These are phyloP conservation scores for Ormyrus rosae DNA, from an alignment of 2,888 invertebrate genomes.

Conservation along the genomic window DNA sequence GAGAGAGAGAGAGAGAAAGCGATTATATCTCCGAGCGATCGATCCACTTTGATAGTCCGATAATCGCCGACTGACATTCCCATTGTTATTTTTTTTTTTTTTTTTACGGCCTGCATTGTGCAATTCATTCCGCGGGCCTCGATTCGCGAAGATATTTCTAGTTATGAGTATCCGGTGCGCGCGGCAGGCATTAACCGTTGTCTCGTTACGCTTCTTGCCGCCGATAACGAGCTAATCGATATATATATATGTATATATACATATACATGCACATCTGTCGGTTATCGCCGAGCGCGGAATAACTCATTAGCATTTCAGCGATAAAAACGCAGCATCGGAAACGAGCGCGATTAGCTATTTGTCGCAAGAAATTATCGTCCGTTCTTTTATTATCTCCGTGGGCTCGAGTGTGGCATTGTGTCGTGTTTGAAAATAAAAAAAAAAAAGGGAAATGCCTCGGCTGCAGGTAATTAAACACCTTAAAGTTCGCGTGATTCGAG, in stretches of 20 bases:
- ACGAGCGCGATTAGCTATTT: too few relatives aligned
- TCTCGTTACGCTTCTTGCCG: conserved; percentile 26
- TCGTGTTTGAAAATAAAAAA: neutral
- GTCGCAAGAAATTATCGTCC: too few relatives aligned
- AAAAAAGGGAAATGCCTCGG: neutral
- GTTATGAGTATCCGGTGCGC: conserved; percentile 17
- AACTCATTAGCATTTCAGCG: conserved; percentile 11
- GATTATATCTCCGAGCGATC: neutral
- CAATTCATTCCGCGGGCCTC: conserved; percentile 12
- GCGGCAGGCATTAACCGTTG: conserved; percentile 22
- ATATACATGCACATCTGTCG: conserved; percentile 1
- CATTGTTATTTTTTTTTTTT: neutral
- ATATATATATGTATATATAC: neutral
- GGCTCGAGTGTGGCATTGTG: too few relatives aligned
- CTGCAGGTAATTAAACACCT: neutral
- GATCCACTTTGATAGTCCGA: conserved; percentile 21
- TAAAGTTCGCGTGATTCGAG: too few relatives aligned
- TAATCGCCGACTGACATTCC: conserved; percentile 20
- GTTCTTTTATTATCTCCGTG: too few relatives aligned
- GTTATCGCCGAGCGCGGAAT: neutral
- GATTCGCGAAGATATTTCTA: conserved; percentile 37
- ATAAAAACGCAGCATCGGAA: neutral
- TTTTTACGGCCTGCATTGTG: neutral
- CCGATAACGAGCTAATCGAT: conserved; percentile 44
- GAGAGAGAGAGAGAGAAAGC: neutral